Base-by-base conservation (phyloP, 2,113 vertebrate species). In the Solenodon paradoxus region DNA sequence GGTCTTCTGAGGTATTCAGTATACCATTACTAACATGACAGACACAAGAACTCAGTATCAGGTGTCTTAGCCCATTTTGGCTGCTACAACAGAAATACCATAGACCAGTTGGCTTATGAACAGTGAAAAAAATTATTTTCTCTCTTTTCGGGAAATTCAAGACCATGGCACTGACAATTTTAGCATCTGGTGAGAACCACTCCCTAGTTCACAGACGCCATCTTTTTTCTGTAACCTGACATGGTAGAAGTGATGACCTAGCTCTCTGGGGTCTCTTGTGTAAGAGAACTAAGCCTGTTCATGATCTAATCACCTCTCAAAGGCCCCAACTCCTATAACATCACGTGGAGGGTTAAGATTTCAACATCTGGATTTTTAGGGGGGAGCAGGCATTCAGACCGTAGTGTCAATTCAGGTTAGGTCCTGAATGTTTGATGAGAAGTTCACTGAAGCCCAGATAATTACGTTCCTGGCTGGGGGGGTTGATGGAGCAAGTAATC, bases 1-100 rank as follows among this genome's bases (percentile, higher is more conserved):
- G 51, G 15, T 91, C 22, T 82, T 92, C 81, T 90, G 59, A 72
- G 28, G 6, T 66, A 75, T 82, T 84, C 51, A 28, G 35, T 47
- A 0, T 13, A 16, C 30, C 5, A 86, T 35, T 68, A 7, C 22
- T 94, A 85, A 68, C 10, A 2, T 68, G 26, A n/a, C 66, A 79
- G 26, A 16, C 1, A 53, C 40, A 78, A 81, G 35, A 6, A 47
- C 0, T n/a, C 93, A 53, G 35, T 83, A 72, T 42, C 32, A 53
- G 66, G 19, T 81, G 16, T 74, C 84, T 64, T 45, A 42, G n/a
- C 28, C 51, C 9, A 8, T 42, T 49, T 83, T 12, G 53, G 47
- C 77, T 74, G 8, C 42, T 71, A 1, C 2, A 5, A 49, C 80
- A 61, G 42, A 42, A 77, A 90, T 69, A 28, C 5, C 28, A n/a